Percentiles rank a stretch among this genome's conserved stretches.
Conservation (phyloP, 2,797 vertebrate genomes). For the Triplophysa yarkandensis region DNA sequence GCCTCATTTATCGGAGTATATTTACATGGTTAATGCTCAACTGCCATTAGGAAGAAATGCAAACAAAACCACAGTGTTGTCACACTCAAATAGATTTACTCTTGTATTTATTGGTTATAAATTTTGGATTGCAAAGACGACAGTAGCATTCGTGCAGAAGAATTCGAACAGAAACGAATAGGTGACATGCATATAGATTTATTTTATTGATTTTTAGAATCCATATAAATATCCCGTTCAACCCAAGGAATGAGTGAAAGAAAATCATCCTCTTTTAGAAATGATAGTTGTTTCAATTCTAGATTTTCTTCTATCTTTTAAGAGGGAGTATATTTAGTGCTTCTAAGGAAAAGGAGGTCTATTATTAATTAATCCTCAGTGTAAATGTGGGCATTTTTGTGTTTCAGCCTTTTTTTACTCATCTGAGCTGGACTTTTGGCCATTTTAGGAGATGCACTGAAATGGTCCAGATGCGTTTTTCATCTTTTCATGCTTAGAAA, state of each 20-base stretch:
- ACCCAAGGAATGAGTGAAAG: no score
- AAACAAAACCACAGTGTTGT: background rate
- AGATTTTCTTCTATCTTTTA: slow-evolving; percentile 19
- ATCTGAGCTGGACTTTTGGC: slow-evolving; percentile 29
- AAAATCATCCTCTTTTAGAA: no score
- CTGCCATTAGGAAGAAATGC: background rate
- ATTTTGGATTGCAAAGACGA: background rate
- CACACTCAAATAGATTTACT: background rate
- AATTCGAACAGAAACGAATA: background rate
- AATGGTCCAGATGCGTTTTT: background rate
- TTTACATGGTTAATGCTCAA: slow-evolving; percentile 13
- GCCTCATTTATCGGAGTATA: slow-evolving; percentile 10
- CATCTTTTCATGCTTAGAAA: background rate
- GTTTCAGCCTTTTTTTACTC: slow-evolving; percentile 21
- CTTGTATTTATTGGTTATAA: background rate
- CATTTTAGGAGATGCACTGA: slow-evolving; percentile 10
- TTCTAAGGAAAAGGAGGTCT: slow-evolving; percentile 38
- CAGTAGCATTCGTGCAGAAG: background rate
- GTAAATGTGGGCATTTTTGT: slow-evolving; percentile 2
- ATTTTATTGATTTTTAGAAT: no score
- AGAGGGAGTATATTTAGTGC: slow-evolving; percentile 50
- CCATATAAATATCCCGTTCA: no score
- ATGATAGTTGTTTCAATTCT: no score
- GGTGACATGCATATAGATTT: background rate
- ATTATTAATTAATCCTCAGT: slow-evolving; percentile 53